These are phyloP conservation scores for Micrasema longulum DNA, from an alignment of 1,140 invertebrate genomes.

Conservation along the genomic window DNA sequence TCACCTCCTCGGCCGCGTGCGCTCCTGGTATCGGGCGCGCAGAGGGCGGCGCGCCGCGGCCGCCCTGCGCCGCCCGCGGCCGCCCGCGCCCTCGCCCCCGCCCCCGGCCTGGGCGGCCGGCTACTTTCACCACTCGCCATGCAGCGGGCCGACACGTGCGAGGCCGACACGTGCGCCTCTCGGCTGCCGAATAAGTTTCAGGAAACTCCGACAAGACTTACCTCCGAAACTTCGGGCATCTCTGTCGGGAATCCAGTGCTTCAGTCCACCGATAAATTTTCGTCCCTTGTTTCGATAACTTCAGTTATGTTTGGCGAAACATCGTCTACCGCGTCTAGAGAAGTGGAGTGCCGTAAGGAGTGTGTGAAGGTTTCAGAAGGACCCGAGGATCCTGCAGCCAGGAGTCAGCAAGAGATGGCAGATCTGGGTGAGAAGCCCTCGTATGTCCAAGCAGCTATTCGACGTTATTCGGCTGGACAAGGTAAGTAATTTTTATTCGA, in stretches of 20 bases:
- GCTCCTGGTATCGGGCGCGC: slow-evolving; percentile 44
- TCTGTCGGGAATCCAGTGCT: background rate
- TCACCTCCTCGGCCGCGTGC: slow-evolving; percentile 23
- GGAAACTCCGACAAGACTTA: slow-evolving; percentile 16
- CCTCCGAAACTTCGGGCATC: background rate
- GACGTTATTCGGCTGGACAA: slow-evolving; percentile 41
- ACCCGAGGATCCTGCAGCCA: slow-evolving; percentile 1
- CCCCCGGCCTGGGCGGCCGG: slow-evolving; percentile 2
- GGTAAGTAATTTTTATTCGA: slow-evolving; percentile 15
- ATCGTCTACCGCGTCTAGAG: slow-evolving; percentile 10
- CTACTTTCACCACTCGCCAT: slow-evolving; percentile 40
- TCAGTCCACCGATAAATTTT: background rate
- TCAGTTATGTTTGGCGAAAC: slow-evolving; percentile 1
- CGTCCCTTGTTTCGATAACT: background rate
- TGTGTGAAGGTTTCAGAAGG: slow-evolving; percentile 26
- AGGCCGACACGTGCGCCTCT: slow-evolving; percentile 38
- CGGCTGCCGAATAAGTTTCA: slow-evolving; percentile 35
- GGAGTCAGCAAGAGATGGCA: background rate
- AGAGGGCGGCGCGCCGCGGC: slow-evolving; percentile 41
- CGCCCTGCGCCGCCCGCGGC: slow-evolving; percentile 32
- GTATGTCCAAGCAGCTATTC: slow-evolving; percentile 26
- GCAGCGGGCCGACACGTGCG: slow-evolving; percentile 49
- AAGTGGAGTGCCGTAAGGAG: slow-evolving; percentile 29
- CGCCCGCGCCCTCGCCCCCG: slow-evolving; percentile 14
- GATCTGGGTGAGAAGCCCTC: slow-evolving; percentile 22